These are phyloP conservation scores for Achlya flavicornis DNA, from an alignment of 2,888 invertebrate species.

Conservation along the genomic window DNA sequence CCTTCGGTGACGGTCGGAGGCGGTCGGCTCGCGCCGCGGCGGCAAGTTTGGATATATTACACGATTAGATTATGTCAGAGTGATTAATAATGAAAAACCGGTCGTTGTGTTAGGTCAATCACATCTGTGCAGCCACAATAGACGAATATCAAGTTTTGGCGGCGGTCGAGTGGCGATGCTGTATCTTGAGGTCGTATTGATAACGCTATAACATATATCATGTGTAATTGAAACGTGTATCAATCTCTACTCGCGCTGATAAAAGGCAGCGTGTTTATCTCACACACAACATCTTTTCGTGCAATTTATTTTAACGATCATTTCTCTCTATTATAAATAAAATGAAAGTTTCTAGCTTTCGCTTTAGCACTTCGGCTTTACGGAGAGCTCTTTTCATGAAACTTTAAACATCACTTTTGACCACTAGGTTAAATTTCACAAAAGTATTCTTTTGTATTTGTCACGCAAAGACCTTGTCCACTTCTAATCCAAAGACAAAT, in stretches of 20 bases:
- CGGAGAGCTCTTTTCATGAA: background rate
- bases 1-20: slow-evolving; percentile 51
- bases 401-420: no score
- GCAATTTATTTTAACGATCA: background rate
- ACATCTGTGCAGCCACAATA: slow-evolving; percentile 49
- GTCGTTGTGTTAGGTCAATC: slow-evolving; percentile 70
- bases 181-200: slow-evolving; percentile 35
- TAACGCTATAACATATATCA: slow-evolving; percentile 24
- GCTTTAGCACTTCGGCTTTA: background rate
- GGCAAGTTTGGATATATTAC: slow-evolving; percentile 53
- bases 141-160: slow-evolving; percentile 46
- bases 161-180: slow-evolving; percentile 49
- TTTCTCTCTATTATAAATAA: background rate
- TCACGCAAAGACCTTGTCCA: no score
- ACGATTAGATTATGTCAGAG: slow-evolving; percentile 71
- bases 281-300: background rate
- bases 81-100: slow-evolving; percentile 66
- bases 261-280: slow-evolving; percentile 4
- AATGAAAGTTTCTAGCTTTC: background rate
- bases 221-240: slow-evolving; percentile 17
- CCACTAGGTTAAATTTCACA: no score
- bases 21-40: slow-evolving; percentile 37
- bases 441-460: no score
- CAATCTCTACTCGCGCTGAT: slow-evolving; percentile 5
- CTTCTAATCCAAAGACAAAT: no score